Base-by-base conservation (phyloP, 2,113 vertebrate species). In the Notarius quadriscutis region DNA sequence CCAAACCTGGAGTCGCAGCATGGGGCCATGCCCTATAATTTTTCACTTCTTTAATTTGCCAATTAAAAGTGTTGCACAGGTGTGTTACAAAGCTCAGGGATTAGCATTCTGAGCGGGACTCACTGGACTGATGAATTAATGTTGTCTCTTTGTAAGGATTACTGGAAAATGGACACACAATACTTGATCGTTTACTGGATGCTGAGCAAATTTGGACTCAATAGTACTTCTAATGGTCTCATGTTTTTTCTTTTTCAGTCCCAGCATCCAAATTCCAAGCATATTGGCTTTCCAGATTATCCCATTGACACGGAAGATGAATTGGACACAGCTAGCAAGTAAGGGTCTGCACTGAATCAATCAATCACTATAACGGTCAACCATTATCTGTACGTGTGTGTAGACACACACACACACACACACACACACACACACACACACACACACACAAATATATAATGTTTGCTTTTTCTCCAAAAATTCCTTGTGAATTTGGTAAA, bases 281-380 rank as follows among this genome's bases (percentile, higher is more conserved):
- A 90, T 87, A 27, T 90, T 85, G 90, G 89, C 90, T 92, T 91
- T 86, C 91, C 90, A 48, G 94, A 95, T 79, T 93, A 89, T n/a
- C 92, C 91, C 62, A 91, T 94, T 0, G 94, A 95, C 53, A 93
- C 94, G 67, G 95, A 95, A 7, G 95, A 96, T 5, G 95, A 95
- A 65, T 88, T 94, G 93, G 95, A 96, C 93, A 94, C 79, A 8
- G 93, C 93, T 0, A 96, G 95, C 94, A 96, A 95, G 95, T 96
- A 86, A 92, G 93, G 74, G 55, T n/a, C 48, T 60, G 15, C 65
- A 27, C 53, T 81, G 4, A 77, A 78, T 30, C 72, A 65, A n/a
- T 27, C 53, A 27, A 41, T 63, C 14, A 27, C 0, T 69, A n/a
- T 84, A 67, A 84, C 22, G 69, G 51, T 51, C 5, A 77, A n/a